Conservation (phyloP, 1,140 invertebrate species). For the Tyrophagus putrescentiae region DNA sequence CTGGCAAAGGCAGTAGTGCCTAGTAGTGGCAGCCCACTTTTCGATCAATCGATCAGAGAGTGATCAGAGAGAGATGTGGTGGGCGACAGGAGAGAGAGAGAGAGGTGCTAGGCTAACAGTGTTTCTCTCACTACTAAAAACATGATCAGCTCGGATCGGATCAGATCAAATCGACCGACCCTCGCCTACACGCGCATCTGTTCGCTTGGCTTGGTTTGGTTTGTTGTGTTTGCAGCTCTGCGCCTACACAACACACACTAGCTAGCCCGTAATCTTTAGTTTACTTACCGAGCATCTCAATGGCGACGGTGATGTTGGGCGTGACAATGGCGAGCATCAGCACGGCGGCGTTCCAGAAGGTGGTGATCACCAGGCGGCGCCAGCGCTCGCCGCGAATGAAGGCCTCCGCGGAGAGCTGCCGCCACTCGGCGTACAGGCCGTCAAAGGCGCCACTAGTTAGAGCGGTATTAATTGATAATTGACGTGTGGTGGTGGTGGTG, state of each 20-base stretch:
- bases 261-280: background rate
- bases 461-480: constrained; percentile 10
- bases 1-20: too few species aligned
- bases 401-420: constrained; percentile 29
- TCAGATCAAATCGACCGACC: background rate
- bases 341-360: constrained; percentile 45
- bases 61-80: too few species aligned
- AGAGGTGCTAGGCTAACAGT: background rate
- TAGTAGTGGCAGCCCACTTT: too few species aligned
- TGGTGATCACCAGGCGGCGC: constrained; percentile 38
- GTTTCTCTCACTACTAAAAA: background rate
- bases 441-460: constrained; percentile 36
- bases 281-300: constrained; percentile 43
- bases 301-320: constrained; percentile 50
- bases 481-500: background rate
- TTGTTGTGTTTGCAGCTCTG: background rate
- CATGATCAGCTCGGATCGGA: background rate
- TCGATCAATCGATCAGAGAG: too few species aligned
- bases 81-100: too few species aligned
- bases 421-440: constrained; percentile 34
- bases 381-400: constrained; percentile 31
- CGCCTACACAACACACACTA: background rate
- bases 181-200: background rate
- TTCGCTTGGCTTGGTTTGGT: too few species aligned
- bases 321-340: constrained; percentile 45